Percentiles rank a stretch among this genome's conserved stretches.
Conservation (phyloP, 2,797 vertebrate genomes). For the Notamacropus eugenii region DNA sequence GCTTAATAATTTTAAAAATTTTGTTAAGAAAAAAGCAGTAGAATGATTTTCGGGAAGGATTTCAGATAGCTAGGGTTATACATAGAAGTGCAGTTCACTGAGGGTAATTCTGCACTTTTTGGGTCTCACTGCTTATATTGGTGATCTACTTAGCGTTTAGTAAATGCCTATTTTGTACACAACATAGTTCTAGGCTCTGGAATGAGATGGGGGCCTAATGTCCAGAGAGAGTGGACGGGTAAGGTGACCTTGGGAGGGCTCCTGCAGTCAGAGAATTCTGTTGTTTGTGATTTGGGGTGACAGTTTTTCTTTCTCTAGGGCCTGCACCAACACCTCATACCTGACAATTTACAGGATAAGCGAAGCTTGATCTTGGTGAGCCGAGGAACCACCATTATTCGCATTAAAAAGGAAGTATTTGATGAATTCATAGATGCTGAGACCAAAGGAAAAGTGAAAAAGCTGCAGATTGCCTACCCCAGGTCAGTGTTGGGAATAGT, state of each 20-base stretch:
- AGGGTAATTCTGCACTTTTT: background rate
- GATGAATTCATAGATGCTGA: conserved; percentile 63
- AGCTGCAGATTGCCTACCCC: conserved; percentile 64
- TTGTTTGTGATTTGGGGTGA: background rate
- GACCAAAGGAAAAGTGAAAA: conserved; percentile 65
- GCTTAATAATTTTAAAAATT: background rate
- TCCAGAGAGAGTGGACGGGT: background rate
- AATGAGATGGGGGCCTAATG: background rate
- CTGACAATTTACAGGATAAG: conserved; percentile 44
- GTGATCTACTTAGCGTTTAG: background rate
- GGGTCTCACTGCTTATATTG: background rate
- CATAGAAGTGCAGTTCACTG: background rate
- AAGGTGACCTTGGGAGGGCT: background rate
- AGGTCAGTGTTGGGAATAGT: conserved; percentile 69
- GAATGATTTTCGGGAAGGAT: background rate
- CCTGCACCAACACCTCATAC: conserved; percentile 60
- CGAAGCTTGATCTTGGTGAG: conserved; percentile 74
- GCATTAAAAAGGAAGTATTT: conserved; percentile 74
- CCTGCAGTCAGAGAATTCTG: conserved; percentile 3
- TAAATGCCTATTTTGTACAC: background rate
- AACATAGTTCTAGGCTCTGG: background rate
- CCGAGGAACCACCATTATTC: conserved; percentile 73
- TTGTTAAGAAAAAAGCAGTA: background rate
- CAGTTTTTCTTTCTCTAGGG: conserved; percentile 65
- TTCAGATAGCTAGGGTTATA: background rate